These are phyloP conservation scores for Calonectris borealis DNA, from an alignment of 2,113 vertebrate genomes.

Conservation along the genomic window DNA sequence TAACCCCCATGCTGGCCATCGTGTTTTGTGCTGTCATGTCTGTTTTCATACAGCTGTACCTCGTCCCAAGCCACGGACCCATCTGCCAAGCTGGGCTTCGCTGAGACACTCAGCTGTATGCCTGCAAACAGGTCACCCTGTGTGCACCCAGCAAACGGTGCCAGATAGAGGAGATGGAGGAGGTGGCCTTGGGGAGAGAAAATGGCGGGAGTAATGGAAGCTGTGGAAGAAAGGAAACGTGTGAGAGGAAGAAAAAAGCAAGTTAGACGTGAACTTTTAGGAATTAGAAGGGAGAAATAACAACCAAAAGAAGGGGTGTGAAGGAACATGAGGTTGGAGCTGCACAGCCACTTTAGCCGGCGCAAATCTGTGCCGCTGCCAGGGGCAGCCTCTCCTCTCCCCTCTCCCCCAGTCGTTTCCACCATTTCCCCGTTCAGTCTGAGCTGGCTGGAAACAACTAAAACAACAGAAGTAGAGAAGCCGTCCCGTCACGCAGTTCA, in stretches of 20 bases:
- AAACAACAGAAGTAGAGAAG: not conserved
- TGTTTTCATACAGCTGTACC: accelerated
- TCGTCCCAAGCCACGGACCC: accelerated
- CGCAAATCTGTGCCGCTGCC: not conserved
- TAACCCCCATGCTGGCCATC: accelerated
- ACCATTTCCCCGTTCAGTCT: not conserved
- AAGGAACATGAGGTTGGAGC: not conserved
- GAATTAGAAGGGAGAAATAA: not conserved
- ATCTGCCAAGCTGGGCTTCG: accelerated
- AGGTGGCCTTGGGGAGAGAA: not conserved
- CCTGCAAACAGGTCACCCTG: not conserved
- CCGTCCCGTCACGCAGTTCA: not conserved
- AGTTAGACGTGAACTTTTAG: not conserved
- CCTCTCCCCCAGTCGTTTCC: accelerated
- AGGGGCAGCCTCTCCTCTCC: not conserved
- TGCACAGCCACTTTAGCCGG: not conserved
- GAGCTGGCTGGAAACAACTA: not conserved
- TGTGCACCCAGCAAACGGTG: accelerated
- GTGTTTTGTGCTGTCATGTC: accelerated
- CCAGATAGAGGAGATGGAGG: not conserved
- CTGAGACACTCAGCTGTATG: not conserved
- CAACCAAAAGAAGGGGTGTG: not conserved
- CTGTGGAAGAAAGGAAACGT: not conserved
- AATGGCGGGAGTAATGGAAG: not conserved
- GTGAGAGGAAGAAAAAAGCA: not conserved